Conservation (phyloP, 2,113 vertebrate species). For the Agapornis roseicollis region DNA sequence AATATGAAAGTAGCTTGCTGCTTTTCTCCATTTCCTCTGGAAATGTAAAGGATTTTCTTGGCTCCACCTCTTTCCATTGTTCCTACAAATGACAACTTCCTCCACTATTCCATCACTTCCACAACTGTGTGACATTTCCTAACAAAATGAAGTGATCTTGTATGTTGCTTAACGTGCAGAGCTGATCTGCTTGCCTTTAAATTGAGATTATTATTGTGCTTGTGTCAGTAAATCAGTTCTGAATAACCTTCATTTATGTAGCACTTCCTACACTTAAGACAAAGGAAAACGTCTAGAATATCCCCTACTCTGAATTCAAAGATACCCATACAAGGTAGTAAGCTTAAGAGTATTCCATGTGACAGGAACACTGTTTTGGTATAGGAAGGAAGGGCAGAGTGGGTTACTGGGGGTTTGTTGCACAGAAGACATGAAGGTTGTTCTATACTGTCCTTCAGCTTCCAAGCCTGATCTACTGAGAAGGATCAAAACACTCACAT, state of each 20-base stretch:
- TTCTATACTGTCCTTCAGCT: neutral
- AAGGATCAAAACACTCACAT: neutral
- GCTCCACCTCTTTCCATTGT: neutral
- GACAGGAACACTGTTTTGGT: neutral
- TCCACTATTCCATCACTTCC: neutral
- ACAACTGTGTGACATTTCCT: neutral
- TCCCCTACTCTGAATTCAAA: neutral
- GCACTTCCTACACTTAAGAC: neutral
- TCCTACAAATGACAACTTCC: neutral
- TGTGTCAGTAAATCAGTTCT: neutral
- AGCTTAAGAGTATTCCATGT: neutral
- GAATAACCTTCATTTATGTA: neutral
- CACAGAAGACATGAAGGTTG: neutral
- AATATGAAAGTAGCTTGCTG: neutral
- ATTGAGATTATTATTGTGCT: neutral
- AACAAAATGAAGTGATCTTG: neutral
- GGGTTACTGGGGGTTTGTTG: rapidly evolving
- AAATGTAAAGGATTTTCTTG: neutral
- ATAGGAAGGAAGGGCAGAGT: rapidly evolving
- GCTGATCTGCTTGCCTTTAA: neutral
- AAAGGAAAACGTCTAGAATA: neutral
- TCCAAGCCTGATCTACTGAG: neutral
- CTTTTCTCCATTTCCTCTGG: neutral
- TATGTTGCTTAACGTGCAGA: neutral
- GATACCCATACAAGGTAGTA: neutral